These are phyloP conservation scores for Leptinotarsa tumamoca DNA, from an alignment of 2,888 invertebrate species.

Conservation along the genomic window DNA sequence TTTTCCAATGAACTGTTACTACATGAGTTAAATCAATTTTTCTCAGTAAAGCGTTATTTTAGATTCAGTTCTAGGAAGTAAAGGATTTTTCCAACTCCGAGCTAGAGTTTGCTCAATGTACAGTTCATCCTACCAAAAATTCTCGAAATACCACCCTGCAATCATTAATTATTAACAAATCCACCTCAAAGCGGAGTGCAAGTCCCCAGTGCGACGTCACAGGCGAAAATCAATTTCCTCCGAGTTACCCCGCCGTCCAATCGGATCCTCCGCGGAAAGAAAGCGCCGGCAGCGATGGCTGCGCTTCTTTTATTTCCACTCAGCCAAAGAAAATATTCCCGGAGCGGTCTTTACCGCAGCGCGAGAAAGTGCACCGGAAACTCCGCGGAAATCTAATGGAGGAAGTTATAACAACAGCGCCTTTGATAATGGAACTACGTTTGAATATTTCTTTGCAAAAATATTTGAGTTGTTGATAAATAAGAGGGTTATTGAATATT, in stretches of 20 bases:
- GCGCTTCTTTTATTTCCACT: conserved; percentile 51
- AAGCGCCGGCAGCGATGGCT: conserved; percentile 54
- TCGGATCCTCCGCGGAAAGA: conserved; percentile 51
- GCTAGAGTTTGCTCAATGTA: neutral
- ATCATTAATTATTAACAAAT: neutral
- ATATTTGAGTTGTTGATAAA: neutral
- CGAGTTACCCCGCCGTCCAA: conserved; percentile 53
- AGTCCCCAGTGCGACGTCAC: conserved; percentile 52
- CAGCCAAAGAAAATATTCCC: conserved; percentile 52
- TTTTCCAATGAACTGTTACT: too few species aligned
- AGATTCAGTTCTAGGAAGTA: too few species aligned
- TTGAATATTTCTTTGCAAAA: neutral
- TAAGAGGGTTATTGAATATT: too few species aligned
- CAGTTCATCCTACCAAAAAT: neutral
- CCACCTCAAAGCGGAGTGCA: conserved; percentile 29
- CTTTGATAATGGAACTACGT: neutral
- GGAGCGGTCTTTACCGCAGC: conserved; percentile 47
- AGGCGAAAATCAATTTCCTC: conserved; percentile 60
- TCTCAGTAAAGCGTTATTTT: too few species aligned
- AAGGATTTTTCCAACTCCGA: neutral
- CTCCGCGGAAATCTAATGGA: conserved; percentile 1
- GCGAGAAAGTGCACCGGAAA: conserved; percentile 32
- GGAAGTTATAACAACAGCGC: conserved; percentile 10
- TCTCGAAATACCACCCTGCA: neutral
- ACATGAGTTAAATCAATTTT: too few species aligned